Base-by-base conservation (phyloP, 2,797 vertebrate genomes). In the Thamnophis elegans region DNA sequence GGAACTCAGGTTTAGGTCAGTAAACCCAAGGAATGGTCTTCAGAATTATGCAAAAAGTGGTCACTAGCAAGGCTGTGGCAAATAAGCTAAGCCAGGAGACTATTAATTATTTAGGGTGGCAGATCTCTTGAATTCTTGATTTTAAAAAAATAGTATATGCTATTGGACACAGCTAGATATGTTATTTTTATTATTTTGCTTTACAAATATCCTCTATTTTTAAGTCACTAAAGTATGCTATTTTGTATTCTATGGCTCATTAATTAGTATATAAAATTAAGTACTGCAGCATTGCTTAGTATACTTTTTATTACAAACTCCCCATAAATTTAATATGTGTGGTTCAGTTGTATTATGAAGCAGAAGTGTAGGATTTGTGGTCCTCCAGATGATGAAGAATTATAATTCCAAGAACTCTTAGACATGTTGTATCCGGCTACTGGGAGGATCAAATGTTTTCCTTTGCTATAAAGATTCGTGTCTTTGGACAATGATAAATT, bases 401-500 rank as follows among this genome's bases (percentile, higher is more conserved):
- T 73, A 73, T 73, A 42, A 73, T 78, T 78, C 32, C 65, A 7
- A 9, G 2, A 32, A 73, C 6, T n/a, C n/a, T 73, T 73, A 32
- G n/a, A 36, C 14, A 18, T 73, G n/a, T 32, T 68, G 14, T 59
- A 32, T 73, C 14, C n/a, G 5, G n/a, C 65, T 68, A 18, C 65
- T 36, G 65, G 14, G n/a, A 18, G 5, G 1, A 6, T n/a, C 65
- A 73, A 73, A 25, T 11, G 4, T 4, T 87, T 94, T 94, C 68
- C 85, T 94, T 94, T 14, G 90, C 91, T 87, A 0, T 82, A 91
- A 92, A 90, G 28, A 68, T 51, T 1, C 0, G 65, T 92, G 88
- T 92, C 88, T 94, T 4, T 90, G n/a, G 90, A 88, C 88, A 59
- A 65, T 86, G 62, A 54, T 3, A 0, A 78, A 36, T 95, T 94